Base-by-base conservation (phyloP, 2,797 vertebrate species). In the Neoniphon sammara region DNA sequence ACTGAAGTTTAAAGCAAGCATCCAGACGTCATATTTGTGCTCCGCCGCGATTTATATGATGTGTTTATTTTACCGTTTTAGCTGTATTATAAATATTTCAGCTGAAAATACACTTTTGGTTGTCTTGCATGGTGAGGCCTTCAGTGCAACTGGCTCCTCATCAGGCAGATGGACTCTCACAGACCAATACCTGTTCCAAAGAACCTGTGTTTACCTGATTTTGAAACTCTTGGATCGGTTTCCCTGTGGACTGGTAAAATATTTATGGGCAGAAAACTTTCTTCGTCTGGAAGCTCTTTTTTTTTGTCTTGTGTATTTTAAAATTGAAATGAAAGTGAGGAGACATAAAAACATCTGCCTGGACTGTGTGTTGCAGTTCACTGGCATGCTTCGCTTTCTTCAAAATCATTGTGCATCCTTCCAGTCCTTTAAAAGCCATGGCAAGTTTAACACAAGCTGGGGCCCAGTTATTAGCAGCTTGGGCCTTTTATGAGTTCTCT, bases 21-120 rank as follows among this genome's bases (percentile, higher is more conserved):
- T 82, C 47, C 81, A 82, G 50, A 75, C 49, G 73, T 74, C 72
- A 57, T 83, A 83, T 89, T 91, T 91, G 78, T 57, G 58, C 80
- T 62, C 44, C 1, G 3, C 73, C 80, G 75, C 79, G 67, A 83
- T 88, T 87, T 68, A 88, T 81, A 69, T 23, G 44, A 54, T 44
- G 53, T 77, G 77, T 92, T 91, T 89, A 62, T 86, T 83, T 87
- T 77, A 50, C 78, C 58, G 47, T 56, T 91, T 88, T 71, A 49
- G 73, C 72, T 52, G 67, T 8, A 58, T 84, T 91, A 81, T 86
- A 91, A 92, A 91, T 91, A 88, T 73, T 80, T 83, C 67, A 53
- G 62, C 72, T 61, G 74, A n/a, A 84, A 81, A 87, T 77, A 75
- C 67, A 66, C 75, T 80, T 55, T 23, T 54, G 62, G 58, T 72